Conservation (phyloP, 35 echinoderm and acorn worm species). For the Acanthaster planci region DNA sequence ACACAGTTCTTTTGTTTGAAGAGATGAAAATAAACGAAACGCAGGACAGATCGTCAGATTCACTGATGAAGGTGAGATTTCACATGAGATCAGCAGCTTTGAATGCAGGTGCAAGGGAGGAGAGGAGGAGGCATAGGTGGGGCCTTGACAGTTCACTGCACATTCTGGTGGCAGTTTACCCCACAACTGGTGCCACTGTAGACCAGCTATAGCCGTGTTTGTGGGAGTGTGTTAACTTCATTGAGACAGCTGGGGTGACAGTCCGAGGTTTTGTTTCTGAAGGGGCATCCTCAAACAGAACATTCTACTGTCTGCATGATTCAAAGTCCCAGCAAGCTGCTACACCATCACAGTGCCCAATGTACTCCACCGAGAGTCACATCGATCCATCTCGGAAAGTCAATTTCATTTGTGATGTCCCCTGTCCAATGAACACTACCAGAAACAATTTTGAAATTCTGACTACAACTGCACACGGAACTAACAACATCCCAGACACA, state of each 20-base stretch:
- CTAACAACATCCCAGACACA: no score
- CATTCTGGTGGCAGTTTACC: neutral
- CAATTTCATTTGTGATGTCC: no score
- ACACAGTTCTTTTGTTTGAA: constrained; percentile 35
- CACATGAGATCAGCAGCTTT: constrained; percentile 14
- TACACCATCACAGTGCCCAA: no score
- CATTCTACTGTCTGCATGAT: no score
- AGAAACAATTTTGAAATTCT: no score
- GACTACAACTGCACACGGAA: no score
- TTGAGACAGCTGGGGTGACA: neutral
- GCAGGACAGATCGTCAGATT: constrained; percentile 32
- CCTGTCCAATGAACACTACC: no score
- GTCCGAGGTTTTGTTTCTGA: neutral
- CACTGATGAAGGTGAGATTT: constrained; percentile 8
- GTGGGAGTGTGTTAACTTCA: neutral
- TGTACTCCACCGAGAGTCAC: no score
- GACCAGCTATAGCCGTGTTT: neutral
- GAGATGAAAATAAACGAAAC: constrained; percentile 51
- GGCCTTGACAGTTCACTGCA: constrained; percentile 5
- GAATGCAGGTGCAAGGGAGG: neutral
- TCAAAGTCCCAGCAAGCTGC: no score
- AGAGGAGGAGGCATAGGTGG: neutral
- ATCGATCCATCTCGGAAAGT: no score
- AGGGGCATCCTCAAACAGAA: no score
- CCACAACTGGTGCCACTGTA: neutral